Evolutionary conservation across 1,140 invertebrate species (phyloP).

Genomic region (Spodoptera frugiperda): DNA sequence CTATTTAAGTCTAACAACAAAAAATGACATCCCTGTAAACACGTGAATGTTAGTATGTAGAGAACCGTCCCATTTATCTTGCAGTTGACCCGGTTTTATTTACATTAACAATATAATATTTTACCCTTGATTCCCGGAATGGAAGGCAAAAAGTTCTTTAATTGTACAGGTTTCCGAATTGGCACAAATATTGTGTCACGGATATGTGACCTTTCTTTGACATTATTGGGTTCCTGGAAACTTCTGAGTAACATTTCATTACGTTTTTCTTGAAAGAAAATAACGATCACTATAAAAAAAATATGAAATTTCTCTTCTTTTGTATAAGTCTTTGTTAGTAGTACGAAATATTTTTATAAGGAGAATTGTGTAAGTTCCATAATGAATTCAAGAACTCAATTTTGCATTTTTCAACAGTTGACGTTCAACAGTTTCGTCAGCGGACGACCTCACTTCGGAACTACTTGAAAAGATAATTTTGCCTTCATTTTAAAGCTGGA

Average conservation of each 20-base stretch:
- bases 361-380: background rate
- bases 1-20: too few species aligned
- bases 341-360: too few species aligned
- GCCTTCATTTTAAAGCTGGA: too few species aligned
- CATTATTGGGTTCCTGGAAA: background rate
- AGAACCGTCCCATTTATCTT: too few species aligned
- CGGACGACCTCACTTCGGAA: background rate
- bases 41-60: too few species aligned
- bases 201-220: background rate
- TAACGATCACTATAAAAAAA: too few species aligned
- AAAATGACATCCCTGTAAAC: too few species aligned
- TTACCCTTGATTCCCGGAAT: too few species aligned
- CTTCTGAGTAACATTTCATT: background rate
- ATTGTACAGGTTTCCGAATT: background rate
- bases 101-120: too few species aligned
- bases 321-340: too few species aligned
- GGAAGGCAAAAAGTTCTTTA: background rate
- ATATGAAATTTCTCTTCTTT: too few species aligned
- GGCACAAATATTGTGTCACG: background rate
- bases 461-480: background rate
- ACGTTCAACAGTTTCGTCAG: background rate
- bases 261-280: background rate
- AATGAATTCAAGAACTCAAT: conserved; percentile 7
- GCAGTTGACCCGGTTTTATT: too few species aligned
- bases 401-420: background rate